Conservation (phyloP, 2,797 vertebrate species). For the Pseudomugil tenellus region DNA sequence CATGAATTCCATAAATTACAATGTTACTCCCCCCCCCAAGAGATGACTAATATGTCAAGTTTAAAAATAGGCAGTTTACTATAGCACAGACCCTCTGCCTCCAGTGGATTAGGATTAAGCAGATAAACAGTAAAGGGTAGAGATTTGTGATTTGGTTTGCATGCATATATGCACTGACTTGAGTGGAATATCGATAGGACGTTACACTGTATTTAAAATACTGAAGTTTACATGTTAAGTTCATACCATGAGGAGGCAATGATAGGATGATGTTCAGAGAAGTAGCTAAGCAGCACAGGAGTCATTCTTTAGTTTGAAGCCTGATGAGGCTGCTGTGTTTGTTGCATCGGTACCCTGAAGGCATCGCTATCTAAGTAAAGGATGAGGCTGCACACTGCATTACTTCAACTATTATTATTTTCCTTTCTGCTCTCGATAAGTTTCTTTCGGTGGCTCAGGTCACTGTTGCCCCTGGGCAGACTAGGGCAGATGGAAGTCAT, state of each 20-base stretch:
- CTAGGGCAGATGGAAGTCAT: constrained; percentile 65
- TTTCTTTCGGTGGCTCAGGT: constrained; percentile 74
- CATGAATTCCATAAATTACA: constrained; percentile 81
- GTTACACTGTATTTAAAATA: neutral
- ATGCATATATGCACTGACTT: neutral
- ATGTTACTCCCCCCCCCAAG: constrained; percentile 71
- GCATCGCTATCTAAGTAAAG: constrained; percentile 68
- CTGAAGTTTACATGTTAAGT: constrained; percentile 13
- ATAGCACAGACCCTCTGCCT: constrained; percentile 61
- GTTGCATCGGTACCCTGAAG: constrained; percentile 68
- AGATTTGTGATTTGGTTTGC: constrained; percentile 28
- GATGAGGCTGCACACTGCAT: constrained; percentile 73
- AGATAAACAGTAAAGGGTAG: constrained; percentile 37
- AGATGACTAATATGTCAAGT: constrained; percentile 81
- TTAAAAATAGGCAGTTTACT: constrained; percentile 79
- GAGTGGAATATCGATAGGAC: neutral
- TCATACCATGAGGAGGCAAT: constrained; percentile 16
- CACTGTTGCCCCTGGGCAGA: constrained; percentile 69
- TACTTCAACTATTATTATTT: constrained; percentile 62
- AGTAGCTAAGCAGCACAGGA: constrained; percentile 20
- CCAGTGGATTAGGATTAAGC: constrained; percentile 62
- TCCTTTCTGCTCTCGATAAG: constrained; percentile 60
- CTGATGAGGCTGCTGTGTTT: constrained; percentile 66
- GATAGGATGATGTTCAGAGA: constrained; percentile 21
- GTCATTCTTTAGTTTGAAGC: constrained; percentile 58